Base-by-base conservation (phyloP, 2,113 vertebrate species). In the Dromaius novaehollandiae region DNA sequence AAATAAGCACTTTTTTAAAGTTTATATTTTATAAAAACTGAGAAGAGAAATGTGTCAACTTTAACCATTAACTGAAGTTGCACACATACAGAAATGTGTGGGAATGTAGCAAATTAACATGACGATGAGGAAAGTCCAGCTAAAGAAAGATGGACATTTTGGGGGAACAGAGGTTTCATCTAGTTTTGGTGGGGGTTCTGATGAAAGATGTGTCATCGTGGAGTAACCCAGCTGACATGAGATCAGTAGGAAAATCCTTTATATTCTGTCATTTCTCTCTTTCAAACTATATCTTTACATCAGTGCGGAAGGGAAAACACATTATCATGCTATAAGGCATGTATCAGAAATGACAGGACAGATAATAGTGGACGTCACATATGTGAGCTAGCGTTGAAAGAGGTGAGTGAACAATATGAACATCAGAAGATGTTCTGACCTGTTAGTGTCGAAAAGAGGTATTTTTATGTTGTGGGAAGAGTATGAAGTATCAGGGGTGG, bases 341-440 rank as follows among this genome's bases (percentile, higher is more conserved):
- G 50, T 86, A 75, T 77, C 93, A 58, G 79, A 95, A 93, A 78
- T 68, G 30, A 86, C 85, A 83, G 60, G 40, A 81, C 68, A 88
- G 73, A 68, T 91, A 89, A 70, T 13, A 86, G 24, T 68, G 76
- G 88, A 90, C 3, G 61, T 95, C 80, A 94, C 53, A 86, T 61
- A 74, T 42, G 79, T 93, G 85, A 95, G 86, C 94, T 93, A 94
- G 15, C 5, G 3, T 65, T 64, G 80, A 64, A 89, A 78, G 82
- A 70, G 24, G 6, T 83, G 30, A 20, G 34, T 77, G 76, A 89
- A 82, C 61, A 85, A 68, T 86, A 50, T n/a, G 26, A 88, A 60
- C n/a, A 68, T 40, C 36, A 68, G 56, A 46, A 82, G 11, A 79
- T 48, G 17, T 46, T 95, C 74, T 90, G 86, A 88, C 48, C 1